Base-by-base conservation (phyloP, 2,113 vertebrate species). In the Eublepharis macularius region DNA sequence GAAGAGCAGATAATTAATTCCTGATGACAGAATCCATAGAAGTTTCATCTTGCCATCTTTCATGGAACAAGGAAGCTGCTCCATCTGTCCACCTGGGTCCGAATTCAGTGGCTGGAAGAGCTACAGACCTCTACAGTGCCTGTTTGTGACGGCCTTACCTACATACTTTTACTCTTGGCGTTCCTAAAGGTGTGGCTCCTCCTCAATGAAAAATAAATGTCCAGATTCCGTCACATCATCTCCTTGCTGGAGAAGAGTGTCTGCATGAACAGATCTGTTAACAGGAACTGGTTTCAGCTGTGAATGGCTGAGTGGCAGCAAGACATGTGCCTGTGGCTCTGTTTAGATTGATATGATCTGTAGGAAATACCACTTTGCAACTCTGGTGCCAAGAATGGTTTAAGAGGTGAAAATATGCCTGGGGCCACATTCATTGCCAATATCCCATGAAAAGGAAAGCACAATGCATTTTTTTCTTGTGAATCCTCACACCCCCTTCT, bases 141-240 rank as follows among this genome's bases (percentile, higher is more conserved):
- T 79, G n/a, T 70, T n/a, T 39, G 34, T 45, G 45, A 51, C 13
- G 4, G 45, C 51, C 79, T 39, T 57, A 51, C 66, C 47, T 45
- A 26, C 75, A 85, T 85, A 78, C 26, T 41, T 85, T 85, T 47
- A 69, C 29, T 68, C 75, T 85, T 78, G 26, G 41, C 36, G 39
- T 51, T 54, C 65, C 29, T 17, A 32, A 29, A 78, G 83, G 75
- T 78, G 75, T n/a, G 65, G 63, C 34, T 39, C 36, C 60, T 63
- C 79, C 49, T 78, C 49, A 1, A 43, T 12, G 26, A 32, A 69
- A 85, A 70, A 39, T 45, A 45, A n/a, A 85, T 7, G 66, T 11
- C 49, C 39, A 36, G 66, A 57, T 72, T 39, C 45, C 32, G 10
- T 57, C 45, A 14, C 49, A 13, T 60, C 76, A 45, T 34, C 13